Evolutionary conservation across 2,797 vertebrate genomes (phyloP), one percentile per base, ranked within the genome.

Genomic region (Enteromius treurensis): DNA sequence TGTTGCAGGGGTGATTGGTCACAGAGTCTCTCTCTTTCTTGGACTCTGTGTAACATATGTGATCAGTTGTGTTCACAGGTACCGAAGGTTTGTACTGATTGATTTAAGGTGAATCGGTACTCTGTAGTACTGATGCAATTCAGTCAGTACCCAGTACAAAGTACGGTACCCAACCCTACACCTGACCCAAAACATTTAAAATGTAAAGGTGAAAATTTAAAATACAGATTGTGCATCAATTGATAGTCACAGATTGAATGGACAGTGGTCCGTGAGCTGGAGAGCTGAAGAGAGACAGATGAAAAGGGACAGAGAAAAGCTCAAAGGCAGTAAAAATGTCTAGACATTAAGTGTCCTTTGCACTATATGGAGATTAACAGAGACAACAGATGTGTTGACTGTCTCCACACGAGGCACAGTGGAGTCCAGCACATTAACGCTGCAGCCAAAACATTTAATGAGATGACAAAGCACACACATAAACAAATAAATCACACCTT

Each of bases 301-400:
- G 60, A 78, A 49, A 6, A 65, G 8, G 32, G 47, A 45, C 14
- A 71, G 10, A 53, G 45, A 82, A 6, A 53, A 53, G 53, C 34
- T 40, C 60, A 83, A 45, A 42, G 26, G 29, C 29, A 82, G 49
- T 65, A 49, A 55, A 55, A 45, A 34, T 34, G 76, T 78, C 76
- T 78, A 78, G 76, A 78, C 76, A 64, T 32, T 45, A 68, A 83
- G 42, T 64, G 60, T 78, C 76, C 76, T 65, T 78, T n/a, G 76
- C 76, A 60, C 75, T 69, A 65, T 62, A 60, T 70, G 75, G 40
- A 71, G 77, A 74, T 26, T 79, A 80, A n/a, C 81, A 37, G 58
- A 62, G 47, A 62, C 71, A 51, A 62, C 67, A 77, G 75, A 77
- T 77, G 75, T 77, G 75, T 47, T 32, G 40, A 45, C 75, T 77